Evolutionary conservation across 2,113 vertebrate species (phyloP).

Genomic region (Aptenodytes patagonicus): DNA sequence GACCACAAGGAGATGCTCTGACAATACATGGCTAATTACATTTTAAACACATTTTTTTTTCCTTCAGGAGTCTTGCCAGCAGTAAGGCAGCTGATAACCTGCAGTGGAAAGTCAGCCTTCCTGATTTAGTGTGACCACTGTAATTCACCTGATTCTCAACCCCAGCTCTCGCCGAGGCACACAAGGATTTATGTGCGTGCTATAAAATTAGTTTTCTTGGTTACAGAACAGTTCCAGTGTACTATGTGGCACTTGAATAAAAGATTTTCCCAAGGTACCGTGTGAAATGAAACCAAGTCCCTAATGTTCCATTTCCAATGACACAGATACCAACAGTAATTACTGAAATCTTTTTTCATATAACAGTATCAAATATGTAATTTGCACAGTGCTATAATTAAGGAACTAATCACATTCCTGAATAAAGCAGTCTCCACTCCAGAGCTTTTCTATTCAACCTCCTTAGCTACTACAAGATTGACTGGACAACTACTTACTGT

Average conservation of each 20-base stretch:
- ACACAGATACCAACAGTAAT: slow-evolving; percentile 13
- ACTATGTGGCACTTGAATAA: neutral
- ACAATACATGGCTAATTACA: neutral
- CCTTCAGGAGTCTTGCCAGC: neutral
- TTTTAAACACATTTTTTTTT: neutral
- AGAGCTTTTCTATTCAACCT: neutral
- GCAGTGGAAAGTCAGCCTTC: neutral
- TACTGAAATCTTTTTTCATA: slow-evolving; percentile 2
- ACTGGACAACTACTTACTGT: neutral
- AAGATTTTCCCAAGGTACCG: neutral
- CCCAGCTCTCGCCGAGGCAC: neutral
- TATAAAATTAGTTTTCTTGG: neutral
- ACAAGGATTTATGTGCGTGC: neutral
- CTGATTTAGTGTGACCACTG: neutral
- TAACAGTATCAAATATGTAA: slow-evolving; percentile 5
- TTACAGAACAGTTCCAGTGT: neutral
- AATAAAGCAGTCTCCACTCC: slow-evolving; percentile 5
- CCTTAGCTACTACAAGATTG: neutral
- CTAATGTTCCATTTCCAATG: neutral
- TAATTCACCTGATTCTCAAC: neutral
- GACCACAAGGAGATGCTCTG: neutral
- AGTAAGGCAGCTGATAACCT: neutral
- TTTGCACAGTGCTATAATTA: slow-evolving; percentile 44
- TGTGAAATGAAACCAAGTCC: neutral
- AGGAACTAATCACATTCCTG: slow-evolving; percentile 42